Evolutionary conservation across 2,113 vertebrate species (phyloP), one percentile per base, ranked within the genome.

Genomic region (Lepus europaeus): DNA sequence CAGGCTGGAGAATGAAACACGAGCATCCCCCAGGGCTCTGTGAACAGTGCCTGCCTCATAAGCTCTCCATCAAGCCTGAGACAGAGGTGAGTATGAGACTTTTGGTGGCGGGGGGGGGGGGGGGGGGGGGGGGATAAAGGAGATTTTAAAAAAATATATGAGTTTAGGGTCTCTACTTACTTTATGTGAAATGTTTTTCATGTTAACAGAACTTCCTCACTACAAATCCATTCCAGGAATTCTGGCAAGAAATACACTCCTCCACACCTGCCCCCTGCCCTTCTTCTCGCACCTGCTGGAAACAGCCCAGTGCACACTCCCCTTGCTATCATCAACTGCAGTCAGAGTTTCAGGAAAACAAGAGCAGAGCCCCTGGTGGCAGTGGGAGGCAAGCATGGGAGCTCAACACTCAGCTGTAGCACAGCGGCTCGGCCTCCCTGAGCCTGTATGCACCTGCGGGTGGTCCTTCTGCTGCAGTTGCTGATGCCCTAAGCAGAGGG

Each of bases 361-460:
- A 9, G 9, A 4, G 10, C n/a, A 49, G 77, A 79, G 31, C 27
- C 85, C 10, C 6, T 9, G 3, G 22, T 9, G 69, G 27, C 31
- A 25, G 0, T 9, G 63, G 61, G 31, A 56, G 31, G 53, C 3
- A 6, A 23, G 27, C 23, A 0, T 0, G 5, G 56, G 9, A 22
- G 6, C 3, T 7, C 25, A 36, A 20, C 0, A 9, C 5, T 36
- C 2, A n/a, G 53, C 17, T 10, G 17, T 45, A 10, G 9, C 0
- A 1, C 22, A 49, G 33, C 1, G 11, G 19, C 20, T 29, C 51
- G 0, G 33, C n/a, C 69, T 33, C 20, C 0, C 3, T 17, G 31
- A 56, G 49, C 82, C 39, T 61, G 27, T 22, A 14, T 20, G 5
- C n/a, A 64, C 68, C 13, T 5, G 31, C 4, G 0, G 69, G 49